Base-by-base conservation (phyloP, 2,113 vertebrate species). In the Tachuris rubrigastra region DNA sequence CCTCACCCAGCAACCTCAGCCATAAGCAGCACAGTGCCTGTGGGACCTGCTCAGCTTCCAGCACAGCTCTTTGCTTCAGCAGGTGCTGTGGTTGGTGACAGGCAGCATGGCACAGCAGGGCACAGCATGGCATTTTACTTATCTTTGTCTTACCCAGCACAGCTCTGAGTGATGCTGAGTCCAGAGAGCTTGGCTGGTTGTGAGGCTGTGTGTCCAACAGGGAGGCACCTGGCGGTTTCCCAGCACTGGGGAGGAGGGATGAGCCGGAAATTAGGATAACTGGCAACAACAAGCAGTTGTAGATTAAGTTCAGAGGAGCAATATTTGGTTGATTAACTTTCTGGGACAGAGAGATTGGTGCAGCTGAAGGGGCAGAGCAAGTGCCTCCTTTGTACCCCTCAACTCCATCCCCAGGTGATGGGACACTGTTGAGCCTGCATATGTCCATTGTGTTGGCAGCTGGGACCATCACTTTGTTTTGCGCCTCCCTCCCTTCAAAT, bases 121-220 rank as follows among this genome's bases (percentile, higher is more conserved):
- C 49, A 66, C n/a, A 33, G 50, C 21, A 5, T 2, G 41, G 66
- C 50, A 17, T 0, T 3, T 7, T 65, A 44, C 24, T 37, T 84
- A 2, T 0, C 58, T 14, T 16, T 39, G 68, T 19, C 62, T 21
- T 35, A 33, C 23, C 0, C 0, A 6, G 28, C 15, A 30, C 1
- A 1, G 5, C 41, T 68, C 68, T 16, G 41, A 24, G 27, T 0
- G 1, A 31, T 16, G 37, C 81, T 24, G 76, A 33, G 39, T 39
- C 15, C 31, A 10, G 30, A n/a, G 46, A 39, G 17, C 42, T 90
- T 65, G 39, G 37, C 31, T 58, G 50, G 24, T 35, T n/a, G 11
- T 0, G 0, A 46, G 30, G 12, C 67, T 31, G 31, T 1, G 2
- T n/a, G 53, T 33, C 73, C n/a, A 39, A 6, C 5, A 21, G 23